Base-by-base conservation (phyloP, 2,113 vertebrate species). In the Picathartes gymnocephalus region DNA sequence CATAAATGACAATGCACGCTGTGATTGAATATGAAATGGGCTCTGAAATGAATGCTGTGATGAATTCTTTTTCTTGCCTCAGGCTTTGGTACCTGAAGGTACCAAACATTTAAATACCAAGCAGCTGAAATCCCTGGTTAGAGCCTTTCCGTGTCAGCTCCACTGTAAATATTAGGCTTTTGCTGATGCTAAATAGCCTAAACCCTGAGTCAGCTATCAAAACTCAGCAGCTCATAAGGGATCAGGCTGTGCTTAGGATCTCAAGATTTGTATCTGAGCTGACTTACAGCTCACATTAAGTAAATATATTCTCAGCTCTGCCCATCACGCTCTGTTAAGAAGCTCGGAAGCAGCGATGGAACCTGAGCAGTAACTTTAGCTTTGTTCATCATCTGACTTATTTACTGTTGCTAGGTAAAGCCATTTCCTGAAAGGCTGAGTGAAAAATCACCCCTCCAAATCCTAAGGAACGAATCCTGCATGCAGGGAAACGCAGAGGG, bases 201-300 rank as follows among this genome's bases (percentile, higher is more conserved):
- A 95, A 88, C 54, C 92, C 92, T 97, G 93, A 95, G 85, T 97
- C 93, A 97, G 95, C 94, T 95, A 92, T 90, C 95, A 95, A 90
- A 95, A 90, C 76, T 96, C 68, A 37, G 78, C 82, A 78, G 88
- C 93, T 96, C 92, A 47, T 37, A 45, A 90, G 44, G 68, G 69
- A 96, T 96, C 88, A 96, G 82, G 22, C 71, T 94, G 69, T 61
- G 42, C 86, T 96, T 61, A 88, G 81, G 48, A 96, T 69, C 90
- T 78, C 60, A 45, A 56, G 88, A 84, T 78, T 92, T 81, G 56
- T 74, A 95, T 96, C 90, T 86, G 92, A 94, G 79, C 65, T 96
- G 94, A 96, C 90, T 96, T 95, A 14, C 47, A 90, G 90, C 82
- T 96, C 93, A 88, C 82, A 81, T 90, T 81, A 93, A 92, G 92